Evolutionary conservation across 1,140 invertebrate species (phyloP).

Genomic region (Drosophila bocqueti): DNA sequence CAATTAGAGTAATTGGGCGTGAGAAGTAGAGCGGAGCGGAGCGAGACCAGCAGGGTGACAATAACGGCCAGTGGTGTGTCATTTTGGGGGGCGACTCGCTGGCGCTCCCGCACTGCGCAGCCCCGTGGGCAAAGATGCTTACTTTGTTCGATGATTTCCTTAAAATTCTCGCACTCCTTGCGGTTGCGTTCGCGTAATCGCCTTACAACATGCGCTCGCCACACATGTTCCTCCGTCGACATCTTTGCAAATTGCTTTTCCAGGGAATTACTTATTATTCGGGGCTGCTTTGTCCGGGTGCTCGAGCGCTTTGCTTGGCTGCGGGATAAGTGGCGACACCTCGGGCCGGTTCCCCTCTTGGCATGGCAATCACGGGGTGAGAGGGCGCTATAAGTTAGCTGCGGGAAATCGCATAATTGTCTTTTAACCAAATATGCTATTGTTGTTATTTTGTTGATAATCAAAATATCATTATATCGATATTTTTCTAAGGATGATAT

Average conservation of each 20-base stretch:
- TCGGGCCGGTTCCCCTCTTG: slow-evolving; percentile 12
- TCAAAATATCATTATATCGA: too few species aligned
- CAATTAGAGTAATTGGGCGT: slow-evolving; percentile 31
- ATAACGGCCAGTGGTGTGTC: slow-evolving; percentile 18
- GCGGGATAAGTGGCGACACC: slow-evolving; percentile 15
- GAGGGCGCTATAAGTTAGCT: slow-evolving; percentile 31
- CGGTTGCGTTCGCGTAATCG: slow-evolving; percentile 87
- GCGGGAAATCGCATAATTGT: slow-evolving; percentile 34
- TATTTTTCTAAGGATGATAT: too few species aligned
- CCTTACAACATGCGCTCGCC: slow-evolving; percentile 87
- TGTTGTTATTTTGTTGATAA: slow-evolving; percentile 9
- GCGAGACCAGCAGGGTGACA: slow-evolving; percentile 6
- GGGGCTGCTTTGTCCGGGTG: slow-evolving; percentile 5
- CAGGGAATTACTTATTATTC: slow-evolving; percentile 22
- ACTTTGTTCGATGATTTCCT: slow-evolving; percentile 88
- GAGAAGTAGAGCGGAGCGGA: slow-evolving; percentile 11
- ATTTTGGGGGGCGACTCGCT: slow-evolving; percentile 1
- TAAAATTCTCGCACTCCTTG: slow-evolving; percentile 87
- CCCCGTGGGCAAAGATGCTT: slow-evolving; percentile 43
- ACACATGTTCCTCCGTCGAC: slow-evolving; percentile 80
- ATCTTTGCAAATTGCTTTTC: slow-evolving; percentile 35
- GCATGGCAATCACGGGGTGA: slow-evolving; percentile 27
- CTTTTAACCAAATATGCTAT: slow-evolving; percentile 36
- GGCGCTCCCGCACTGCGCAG: neutral
- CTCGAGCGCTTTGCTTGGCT: slow-evolving; percentile 6